These are phyloP conservation scores for Entomobrya multifasciata DNA, from an alignment of 2,888 invertebrate genomes.

Conservation along the genomic window DNA sequence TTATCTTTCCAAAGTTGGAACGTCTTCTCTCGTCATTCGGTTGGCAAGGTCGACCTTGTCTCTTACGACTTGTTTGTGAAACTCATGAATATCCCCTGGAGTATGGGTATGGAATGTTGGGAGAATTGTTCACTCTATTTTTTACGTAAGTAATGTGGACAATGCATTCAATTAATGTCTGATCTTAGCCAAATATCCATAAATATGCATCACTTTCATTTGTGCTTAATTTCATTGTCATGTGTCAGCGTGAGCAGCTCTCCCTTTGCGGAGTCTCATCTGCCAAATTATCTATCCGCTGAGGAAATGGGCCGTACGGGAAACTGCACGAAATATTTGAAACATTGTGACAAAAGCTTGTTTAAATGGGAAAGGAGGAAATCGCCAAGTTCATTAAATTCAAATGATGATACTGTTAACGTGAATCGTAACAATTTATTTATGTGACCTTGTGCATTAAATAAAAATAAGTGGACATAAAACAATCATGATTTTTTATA, in stretches of 20 bases:
- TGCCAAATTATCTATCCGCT: constrained; percentile 54
- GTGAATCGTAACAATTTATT: neutral
- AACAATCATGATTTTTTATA: constrained; percentile 1
- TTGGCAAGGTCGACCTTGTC: constrained; percentile 62
- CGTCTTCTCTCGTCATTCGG: constrained; percentile 36
- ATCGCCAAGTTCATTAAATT: neutral
- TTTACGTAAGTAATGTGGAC: constrained; percentile 53
- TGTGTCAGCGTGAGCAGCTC: constrained; percentile 61
- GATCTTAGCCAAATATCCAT: neutral
- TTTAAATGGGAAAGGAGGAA: constrained; percentile 50
- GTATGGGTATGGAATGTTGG: constrained; percentile 57
- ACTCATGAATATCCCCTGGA: constrained; percentile 60
- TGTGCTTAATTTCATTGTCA: too few species aligned
- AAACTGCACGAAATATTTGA: constrained; percentile 45
- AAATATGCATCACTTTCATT: neutral
- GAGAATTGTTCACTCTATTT: constrained; percentile 63
- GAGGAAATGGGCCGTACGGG: constrained; percentile 49
- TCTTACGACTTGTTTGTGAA: constrained; percentile 56
- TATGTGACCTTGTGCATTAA: constrained; percentile 8
- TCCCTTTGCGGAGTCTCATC: constrained; percentile 45
- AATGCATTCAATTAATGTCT: neutral
- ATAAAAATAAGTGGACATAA: too few species aligned
- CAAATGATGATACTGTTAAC: constrained; percentile 25
- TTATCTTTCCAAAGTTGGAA: constrained; percentile 62
- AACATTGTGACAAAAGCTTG: constrained; percentile 40